Conservation (phyloP, 2,888 invertebrate species). For the Eupithecia vulgata region DNA sequence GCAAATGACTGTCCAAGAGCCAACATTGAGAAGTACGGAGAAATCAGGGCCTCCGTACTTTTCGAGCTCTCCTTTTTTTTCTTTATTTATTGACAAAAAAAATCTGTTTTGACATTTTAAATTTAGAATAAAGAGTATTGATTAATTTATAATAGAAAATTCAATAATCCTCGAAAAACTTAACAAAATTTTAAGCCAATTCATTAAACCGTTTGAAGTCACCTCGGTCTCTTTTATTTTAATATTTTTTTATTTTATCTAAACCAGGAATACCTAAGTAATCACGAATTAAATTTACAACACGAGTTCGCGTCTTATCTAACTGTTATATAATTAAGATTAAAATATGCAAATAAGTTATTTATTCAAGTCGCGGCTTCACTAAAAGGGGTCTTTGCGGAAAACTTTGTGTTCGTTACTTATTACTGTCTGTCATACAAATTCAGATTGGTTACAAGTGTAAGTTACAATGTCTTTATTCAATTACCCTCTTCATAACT, state of each 20-base stretch:
- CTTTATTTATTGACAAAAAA: background rate
- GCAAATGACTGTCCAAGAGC: too few relatives aligned
- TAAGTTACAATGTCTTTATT: slow-evolving; percentile 1
- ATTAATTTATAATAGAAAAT: too few relatives aligned
- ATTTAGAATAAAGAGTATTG: background rate
- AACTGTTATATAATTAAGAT: slow-evolving; percentile 67
- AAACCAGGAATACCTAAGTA: too few relatives aligned
- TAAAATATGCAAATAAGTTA: slow-evolving; percentile 80
- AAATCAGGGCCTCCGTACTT: background rate
- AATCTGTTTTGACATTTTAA: background rate
- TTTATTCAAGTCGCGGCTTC: slow-evolving; percentile 73
- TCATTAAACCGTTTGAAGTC: background rate
- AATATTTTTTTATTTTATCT: background rate
- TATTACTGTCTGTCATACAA: slow-evolving; percentile 50
- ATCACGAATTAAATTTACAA: background rate
- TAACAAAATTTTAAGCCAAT: background rate
- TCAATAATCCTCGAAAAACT: too few relatives aligned
- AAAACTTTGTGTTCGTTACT: slow-evolving; percentile 51
- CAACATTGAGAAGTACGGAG: background rate
- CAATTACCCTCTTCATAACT: background rate
- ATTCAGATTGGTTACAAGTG: slow-evolving; percentile 32
- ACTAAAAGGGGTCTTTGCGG: slow-evolving; percentile 58
- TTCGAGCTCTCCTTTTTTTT: too few relatives aligned
- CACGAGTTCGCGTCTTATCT: slow-evolving; percentile 30
- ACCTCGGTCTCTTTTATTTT: background rate